These are phyloP conservation scores for Bombyx mori DNA, from an alignment of 1,140 invertebrate genomes.

Conservation along the genomic window ASM3026992v2 NC_085115.1:4953001-4953500, in stretches of 20 bases:
- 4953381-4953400: too few relatives aligned
- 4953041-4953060: constrained; percentile 8
- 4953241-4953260: constrained; percentile 42
- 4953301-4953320: too few relatives aligned
- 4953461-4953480: too few relatives aligned
- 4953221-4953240: constrained; percentile 39
- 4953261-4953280: constrained; percentile 23
- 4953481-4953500: too few relatives aligned
- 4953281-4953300: too few relatives aligned
- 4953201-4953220: constrained; percentile 45
- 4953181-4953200: constrained; percentile 47
- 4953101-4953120: constrained; percentile 27
- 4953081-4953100: constrained; percentile 16
- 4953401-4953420: too few relatives aligned
- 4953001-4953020: background rate
- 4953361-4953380: too few relatives aligned
- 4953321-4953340: too few relatives aligned
- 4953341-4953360: too few relatives aligned
- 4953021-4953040: constrained; percentile 2
- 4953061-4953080: constrained; percentile 7
- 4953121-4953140: constrained; percentile 46
- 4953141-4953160: constrained; percentile 42
- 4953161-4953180: constrained; percentile 64
- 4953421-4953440: too few relatives aligned
- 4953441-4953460: too few relatives aligned